Percentiles rank a stretch among this genome's conserved stretches.
Evolutionary conservation across 2,888 invertebrate species (phyloP).

Genomic region (Copidosoma aretas): DNA sequence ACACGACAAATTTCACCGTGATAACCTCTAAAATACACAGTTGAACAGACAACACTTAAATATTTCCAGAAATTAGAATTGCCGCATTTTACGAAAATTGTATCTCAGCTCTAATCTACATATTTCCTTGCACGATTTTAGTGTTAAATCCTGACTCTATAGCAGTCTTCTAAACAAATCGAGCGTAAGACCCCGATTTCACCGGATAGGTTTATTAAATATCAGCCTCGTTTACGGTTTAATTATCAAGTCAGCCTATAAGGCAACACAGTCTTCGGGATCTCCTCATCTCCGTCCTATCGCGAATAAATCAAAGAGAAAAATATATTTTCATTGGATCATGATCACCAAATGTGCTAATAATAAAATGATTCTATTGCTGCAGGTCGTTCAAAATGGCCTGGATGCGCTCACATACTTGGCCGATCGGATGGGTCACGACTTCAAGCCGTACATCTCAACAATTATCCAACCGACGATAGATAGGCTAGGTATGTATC

Average conservation of each 20-base stretch:
- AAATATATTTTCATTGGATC: neutral
- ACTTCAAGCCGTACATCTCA: constrained; percentile 86
- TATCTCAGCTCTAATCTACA: no score
- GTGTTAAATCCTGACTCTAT: neutral
- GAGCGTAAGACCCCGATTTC: constrained; percentile 25
- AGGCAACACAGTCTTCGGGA: neutral
- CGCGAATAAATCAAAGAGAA: neutral
- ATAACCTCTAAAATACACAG: no score
- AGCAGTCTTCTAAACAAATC: constrained; percentile 17
- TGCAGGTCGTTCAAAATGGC: constrained; percentile 89
- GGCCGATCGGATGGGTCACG: constrained; percentile 84
- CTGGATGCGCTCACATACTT: constrained; percentile 86
- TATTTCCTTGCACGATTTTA: neutral
- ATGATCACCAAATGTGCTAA: neutral
- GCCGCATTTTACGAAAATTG: no score
- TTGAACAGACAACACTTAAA: no score
- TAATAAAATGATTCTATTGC: constrained; percentile 41
- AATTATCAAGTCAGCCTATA: neutral
- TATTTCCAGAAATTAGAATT: no score
- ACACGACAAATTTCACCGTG: no score
- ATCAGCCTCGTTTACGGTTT: constrained; percentile 1
- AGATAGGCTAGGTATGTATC: constrained; percentile 71
- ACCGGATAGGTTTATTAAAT: constrained; percentile 3
- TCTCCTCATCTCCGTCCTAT: neutral
- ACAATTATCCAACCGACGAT: constrained; percentile 83